Conservation (phyloP, 2,888 invertebrate genomes). For the Cordylochernes scorpioides region DNA sequence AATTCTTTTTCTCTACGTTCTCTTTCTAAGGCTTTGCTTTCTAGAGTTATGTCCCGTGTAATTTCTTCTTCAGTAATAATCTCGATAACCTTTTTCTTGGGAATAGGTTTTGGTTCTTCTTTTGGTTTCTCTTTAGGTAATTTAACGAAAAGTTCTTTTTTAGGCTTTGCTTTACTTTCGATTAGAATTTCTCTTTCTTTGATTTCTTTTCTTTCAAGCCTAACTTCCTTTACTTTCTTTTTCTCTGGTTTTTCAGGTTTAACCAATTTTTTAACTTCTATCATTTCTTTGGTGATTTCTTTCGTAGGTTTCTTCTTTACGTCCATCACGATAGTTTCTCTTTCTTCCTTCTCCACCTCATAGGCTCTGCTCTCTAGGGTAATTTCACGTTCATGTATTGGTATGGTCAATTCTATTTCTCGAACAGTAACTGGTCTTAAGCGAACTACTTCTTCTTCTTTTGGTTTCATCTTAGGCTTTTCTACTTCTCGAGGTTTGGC, state of each 20-base stretch:
- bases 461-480: conserved; percentile 4
- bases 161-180: conserved; percentile 17
- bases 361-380: conserved; percentile 3
- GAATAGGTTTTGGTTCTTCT: neutral
- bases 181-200: conserved; percentile 2
- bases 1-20: no score
- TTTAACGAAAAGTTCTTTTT: neutral
- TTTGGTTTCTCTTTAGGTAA: neutral
- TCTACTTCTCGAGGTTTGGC: conserved; percentile 6
- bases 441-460: conserved; percentile 3
- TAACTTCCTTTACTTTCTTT: neutral
- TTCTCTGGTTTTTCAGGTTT: conserved; percentile 16
- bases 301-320: conserved; percentile 11
- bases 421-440: no score
- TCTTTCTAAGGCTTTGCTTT: no score
- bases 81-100: no score
- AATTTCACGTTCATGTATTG: conserved; percentile 4
- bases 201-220: neutral
- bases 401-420: conserved; percentile 2
- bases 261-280: conserved; percentile 22
- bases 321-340: conserved; percentile 5
- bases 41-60: no score
- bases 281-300: conserved; percentile 5
- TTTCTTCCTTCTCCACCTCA: no score
- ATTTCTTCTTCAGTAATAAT: no score